Evolutionary conservation across 2,797 vertebrate species (phyloP).

Genomic region (Champsocephalus gunnari): DNA sequence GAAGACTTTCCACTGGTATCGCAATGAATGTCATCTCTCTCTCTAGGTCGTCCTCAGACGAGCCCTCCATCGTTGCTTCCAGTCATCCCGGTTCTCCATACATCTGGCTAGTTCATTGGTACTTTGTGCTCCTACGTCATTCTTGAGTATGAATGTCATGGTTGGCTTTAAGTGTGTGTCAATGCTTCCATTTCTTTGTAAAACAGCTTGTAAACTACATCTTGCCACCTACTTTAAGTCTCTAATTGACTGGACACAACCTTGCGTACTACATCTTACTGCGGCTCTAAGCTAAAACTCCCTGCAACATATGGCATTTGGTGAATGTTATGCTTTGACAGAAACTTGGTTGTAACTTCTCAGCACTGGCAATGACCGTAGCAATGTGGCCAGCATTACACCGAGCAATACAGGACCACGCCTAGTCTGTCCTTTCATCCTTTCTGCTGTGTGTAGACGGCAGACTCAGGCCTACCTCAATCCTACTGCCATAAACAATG

Average conservation of each 20-base stretch:
- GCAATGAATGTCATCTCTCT: constrained; percentile 2
- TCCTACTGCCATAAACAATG: not conserved
- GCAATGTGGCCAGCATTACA: constrained; percentile 36
- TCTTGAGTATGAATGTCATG: not conserved
- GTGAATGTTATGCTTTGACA: constrained; percentile 44
- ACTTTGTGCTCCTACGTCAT: no score
- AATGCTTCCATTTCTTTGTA: constrained; percentile 36
- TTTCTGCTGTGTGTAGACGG: constrained; percentile 13
- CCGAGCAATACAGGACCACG: constrained; percentile 48
- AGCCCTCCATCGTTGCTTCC: no score
- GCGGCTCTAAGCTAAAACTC: constrained; percentile 27
- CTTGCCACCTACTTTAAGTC: constrained; percentile 55
- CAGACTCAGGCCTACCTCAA: constrained; percentile 18
- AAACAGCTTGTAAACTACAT: constrained; percentile 24
- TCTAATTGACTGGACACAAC: constrained; percentile 44
- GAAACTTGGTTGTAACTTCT: constrained; percentile 48
- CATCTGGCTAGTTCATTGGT: no score
- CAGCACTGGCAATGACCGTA: constrained; percentile 14
- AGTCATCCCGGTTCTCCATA: no score
- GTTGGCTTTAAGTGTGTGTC: constrained; percentile 31
- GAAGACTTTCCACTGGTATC: constrained; percentile 55
- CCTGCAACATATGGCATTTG: constrained; percentile 43
- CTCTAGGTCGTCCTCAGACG: no score
- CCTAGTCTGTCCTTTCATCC: constrained; percentile 45
- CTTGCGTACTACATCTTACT: constrained; percentile 34